phyloP scores from a whole-genome alignment of 2,888 invertebrate genomes.

The Noctua janthe region DNA sequence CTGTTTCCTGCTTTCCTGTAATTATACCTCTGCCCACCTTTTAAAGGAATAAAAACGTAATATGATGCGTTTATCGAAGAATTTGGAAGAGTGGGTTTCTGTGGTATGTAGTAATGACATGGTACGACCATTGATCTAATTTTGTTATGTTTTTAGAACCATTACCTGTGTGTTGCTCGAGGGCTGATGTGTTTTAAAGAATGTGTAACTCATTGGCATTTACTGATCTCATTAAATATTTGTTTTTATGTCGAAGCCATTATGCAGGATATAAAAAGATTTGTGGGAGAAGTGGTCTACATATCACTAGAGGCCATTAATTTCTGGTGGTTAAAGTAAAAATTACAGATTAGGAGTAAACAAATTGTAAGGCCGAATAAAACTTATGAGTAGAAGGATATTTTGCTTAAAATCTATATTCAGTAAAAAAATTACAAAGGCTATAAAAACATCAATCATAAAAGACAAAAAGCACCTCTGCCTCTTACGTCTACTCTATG shows the following conservation, averaged over 20 bases:
- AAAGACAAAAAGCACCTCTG: not conserved
- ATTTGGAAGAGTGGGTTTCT: not conserved
- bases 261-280: not conserved
- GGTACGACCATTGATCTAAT: conserved; percentile 13
- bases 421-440: too few relatives aligned
- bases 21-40: not conserved
- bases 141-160: conserved; percentile 15
- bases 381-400: not conserved
- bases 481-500: conserved; percentile 58
- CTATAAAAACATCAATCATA: not conserved
- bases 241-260: not conserved
- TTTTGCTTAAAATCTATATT: not conserved
- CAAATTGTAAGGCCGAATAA: not conserved
- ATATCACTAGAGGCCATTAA: not conserved
- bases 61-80: conserved; percentile 9
- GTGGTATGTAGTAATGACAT: conserved; percentile 41
- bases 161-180: conserved; percentile 20
- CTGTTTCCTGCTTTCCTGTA: not conserved
- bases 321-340: not conserved
- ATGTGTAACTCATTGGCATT: conserved; percentile 21
- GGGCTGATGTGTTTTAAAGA: conserved; percentile 32
- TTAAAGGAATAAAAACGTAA: not conserved
- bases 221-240: conserved; percentile 26
- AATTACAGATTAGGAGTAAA: not conserved
- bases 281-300: not conserved